Evolutionary conservation across 1,140 invertebrate species (phyloP).

Genomic region (Augochlora pura): DNA sequence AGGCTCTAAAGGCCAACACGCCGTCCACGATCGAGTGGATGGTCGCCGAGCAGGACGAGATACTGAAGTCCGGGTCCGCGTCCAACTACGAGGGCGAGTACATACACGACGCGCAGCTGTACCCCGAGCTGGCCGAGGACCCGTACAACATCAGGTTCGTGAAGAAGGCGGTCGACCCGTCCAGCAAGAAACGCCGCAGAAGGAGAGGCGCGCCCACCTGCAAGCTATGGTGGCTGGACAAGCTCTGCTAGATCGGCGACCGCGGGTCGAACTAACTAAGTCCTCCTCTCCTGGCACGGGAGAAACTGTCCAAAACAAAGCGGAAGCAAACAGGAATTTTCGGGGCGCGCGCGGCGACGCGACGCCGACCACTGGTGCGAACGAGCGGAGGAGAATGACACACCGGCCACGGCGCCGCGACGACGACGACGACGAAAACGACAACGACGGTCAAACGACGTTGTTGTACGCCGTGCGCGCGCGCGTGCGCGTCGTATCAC

Average conservation of each 20-base stretch:
- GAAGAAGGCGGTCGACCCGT: constrained; percentile 86
- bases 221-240: constrained; percentile 81
- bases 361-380: no score
- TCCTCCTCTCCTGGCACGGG: constrained; percentile 30
- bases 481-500: constrained; percentile 44
- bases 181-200: constrained; percentile 84
- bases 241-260: constrained; percentile 77
- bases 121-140: constrained; percentile 96
- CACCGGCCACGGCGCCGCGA: no score
- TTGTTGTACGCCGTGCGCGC: constrained; percentile 26
- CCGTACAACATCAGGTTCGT: constrained; percentile 95
- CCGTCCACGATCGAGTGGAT: constrained; percentile 88
- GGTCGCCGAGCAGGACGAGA: constrained; percentile 91
- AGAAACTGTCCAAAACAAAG: constrained; percentile 55
- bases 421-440: neutral
- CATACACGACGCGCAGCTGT: constrained; percentile 92
- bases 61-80: constrained; percentile 90
- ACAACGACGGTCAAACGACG: neutral
- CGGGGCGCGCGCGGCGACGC: neutral
- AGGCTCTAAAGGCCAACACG: constrained; percentile 89
- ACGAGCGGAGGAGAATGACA: neutral
- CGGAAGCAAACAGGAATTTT: constrained; percentile 34
- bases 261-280: neutral
- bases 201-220: constrained; percentile 76
- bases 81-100: constrained; percentile 94